Evolutionary conservation across 2,888 invertebrate genomes (phyloP).

Genomic region (Pelosia muscerda): DNA sequence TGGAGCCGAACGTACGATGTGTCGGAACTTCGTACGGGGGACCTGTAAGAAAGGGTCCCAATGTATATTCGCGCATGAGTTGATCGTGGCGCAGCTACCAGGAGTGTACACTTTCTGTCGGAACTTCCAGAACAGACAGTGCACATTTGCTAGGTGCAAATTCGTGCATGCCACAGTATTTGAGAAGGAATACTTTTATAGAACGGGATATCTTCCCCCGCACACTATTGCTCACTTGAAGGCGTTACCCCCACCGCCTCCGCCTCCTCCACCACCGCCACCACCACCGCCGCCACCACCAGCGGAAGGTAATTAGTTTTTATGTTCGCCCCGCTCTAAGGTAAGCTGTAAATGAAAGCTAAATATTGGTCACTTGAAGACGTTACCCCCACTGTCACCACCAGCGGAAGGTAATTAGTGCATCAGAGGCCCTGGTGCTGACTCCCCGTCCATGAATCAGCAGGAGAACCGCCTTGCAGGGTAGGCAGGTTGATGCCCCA

Average conservation of each 20-base stretch:
- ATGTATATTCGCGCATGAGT: slow-evolving; percentile 67
- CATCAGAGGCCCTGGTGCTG: too few species aligned
- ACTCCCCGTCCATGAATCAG: too few species aligned
- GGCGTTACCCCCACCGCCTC: slow-evolving; percentile 38
- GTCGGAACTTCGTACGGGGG: slow-evolving; percentile 71
- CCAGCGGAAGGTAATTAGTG: too few species aligned
- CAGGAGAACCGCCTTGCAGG: too few species aligned
- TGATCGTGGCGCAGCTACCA: slow-evolving; percentile 63
- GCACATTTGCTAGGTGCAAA: slow-evolving; percentile 65
- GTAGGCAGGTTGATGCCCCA: too few species aligned
- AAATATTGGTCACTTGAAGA: too few species aligned
- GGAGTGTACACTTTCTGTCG: slow-evolving; percentile 73
- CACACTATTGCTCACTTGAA: slow-evolving; percentile 63
- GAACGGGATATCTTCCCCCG: slow-evolving; percentile 67
- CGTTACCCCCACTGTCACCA: too few species aligned
- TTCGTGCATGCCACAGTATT: slow-evolving; percentile 74
- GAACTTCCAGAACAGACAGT: slow-evolving; percentile 69
- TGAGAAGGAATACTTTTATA: slow-evolving; percentile 69
- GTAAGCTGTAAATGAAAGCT: too few species aligned
- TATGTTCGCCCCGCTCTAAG: background rate
- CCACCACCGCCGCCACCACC: slow-evolving; percentile 45
- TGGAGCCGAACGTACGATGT: slow-evolving; percentile 53
- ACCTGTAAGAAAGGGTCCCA: slow-evolving; percentile 63
- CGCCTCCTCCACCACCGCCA: slow-evolving; percentile 33
- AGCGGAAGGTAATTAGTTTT: slow-evolving; percentile 49